Evolutionary conservation across 2,113 vertebrate genomes (phyloP).

Genomic region (Rhinopomastus cyanomelas): DNA sequence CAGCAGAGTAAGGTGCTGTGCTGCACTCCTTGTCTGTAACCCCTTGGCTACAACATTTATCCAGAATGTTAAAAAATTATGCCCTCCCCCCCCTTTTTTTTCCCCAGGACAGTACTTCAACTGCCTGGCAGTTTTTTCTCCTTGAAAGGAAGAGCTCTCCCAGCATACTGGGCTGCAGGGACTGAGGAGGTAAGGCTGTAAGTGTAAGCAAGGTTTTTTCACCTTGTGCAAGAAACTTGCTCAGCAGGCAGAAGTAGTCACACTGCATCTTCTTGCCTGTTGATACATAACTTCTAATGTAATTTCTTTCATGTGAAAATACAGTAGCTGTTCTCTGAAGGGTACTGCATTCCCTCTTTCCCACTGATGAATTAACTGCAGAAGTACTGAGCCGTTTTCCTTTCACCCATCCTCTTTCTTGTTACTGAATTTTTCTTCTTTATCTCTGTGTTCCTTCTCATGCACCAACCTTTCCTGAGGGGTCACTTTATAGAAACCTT

Average conservation of each 20-base stretch:
- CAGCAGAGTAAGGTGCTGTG: background rate
- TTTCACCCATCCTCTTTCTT: background rate
- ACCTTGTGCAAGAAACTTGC: background rate
- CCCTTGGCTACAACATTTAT: background rate
- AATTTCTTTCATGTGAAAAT: background rate
- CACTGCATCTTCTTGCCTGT: background rate
- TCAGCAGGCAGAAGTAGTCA: background rate
- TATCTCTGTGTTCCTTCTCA: background rate
- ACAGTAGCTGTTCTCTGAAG: background rate
- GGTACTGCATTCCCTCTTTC: background rate
- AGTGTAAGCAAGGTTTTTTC: background rate
- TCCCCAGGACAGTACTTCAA: background rate
- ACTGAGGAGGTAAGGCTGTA: fast-evolving
- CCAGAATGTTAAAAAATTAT: background rate
- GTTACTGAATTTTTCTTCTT: background rate
- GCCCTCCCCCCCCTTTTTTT: background rate
- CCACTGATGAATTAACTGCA: background rate
- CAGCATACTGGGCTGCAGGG: background rate
- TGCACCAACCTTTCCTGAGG: background rate
- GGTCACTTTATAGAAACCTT: background rate
- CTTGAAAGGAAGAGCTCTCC: background rate
- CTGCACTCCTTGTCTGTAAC: background rate
- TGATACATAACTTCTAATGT: background rate
- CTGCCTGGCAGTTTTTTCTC: background rate
- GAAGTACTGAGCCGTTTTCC: background rate